A percentile compares a stretch with the other conserved stretches of the same genome.
These are phyloP conservation scores for Pimephales promelas DNA, from an alignment of 2,113 vertebrate genomes.

Conservation along the genomic window DNA sequence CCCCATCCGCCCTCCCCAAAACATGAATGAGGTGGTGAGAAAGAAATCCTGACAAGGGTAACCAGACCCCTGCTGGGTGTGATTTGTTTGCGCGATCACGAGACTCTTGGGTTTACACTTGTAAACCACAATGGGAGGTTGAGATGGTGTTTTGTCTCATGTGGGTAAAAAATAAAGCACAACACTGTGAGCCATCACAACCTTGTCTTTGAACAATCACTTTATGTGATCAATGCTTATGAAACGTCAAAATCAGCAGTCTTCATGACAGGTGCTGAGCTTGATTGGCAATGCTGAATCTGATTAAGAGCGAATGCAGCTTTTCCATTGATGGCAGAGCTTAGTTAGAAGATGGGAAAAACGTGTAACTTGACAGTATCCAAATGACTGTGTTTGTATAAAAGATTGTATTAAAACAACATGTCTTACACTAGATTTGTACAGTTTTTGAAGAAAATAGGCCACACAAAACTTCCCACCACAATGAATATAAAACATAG, in stretches of 20 bases:
- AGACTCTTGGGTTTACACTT: slow-evolving; percentile 64
- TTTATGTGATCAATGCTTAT: slow-evolving; percentile 74
- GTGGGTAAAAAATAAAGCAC: slow-evolving; percentile 48
- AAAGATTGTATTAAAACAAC: neutral
- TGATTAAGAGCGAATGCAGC: slow-evolving; percentile 53
- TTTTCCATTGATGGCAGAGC: slow-evolving; percentile 26
- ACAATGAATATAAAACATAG: neutral
- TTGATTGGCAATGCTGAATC: slow-evolving; percentile 54
- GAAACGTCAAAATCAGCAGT: slow-evolving; percentile 68
- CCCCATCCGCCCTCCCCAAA: neutral
- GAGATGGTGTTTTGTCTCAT: slow-evolving; percentile 33
- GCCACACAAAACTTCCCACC: neutral
- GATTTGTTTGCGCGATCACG: slow-evolving; percentile 60
- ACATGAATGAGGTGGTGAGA: slow-evolving; percentile 2
- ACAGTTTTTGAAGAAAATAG: neutral
- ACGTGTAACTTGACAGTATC: slow-evolving; percentile 10
- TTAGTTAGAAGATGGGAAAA: slow-evolving; percentile 23
- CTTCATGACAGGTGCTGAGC: slow-evolving; percentile 42
- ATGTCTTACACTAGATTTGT: neutral
- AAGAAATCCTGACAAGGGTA: slow-evolving; percentile 15
- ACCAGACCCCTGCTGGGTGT: slow-evolving; percentile 14
- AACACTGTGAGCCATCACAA: slow-evolving; percentile 59
- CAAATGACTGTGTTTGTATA: neutral
- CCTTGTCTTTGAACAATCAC: slow-evolving; percentile 71
- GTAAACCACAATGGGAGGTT: slow-evolving; percentile 66